Base-by-base conservation (phyloP, 2,113 vertebrate species). In the Cebidichthys violaceus region DNA sequence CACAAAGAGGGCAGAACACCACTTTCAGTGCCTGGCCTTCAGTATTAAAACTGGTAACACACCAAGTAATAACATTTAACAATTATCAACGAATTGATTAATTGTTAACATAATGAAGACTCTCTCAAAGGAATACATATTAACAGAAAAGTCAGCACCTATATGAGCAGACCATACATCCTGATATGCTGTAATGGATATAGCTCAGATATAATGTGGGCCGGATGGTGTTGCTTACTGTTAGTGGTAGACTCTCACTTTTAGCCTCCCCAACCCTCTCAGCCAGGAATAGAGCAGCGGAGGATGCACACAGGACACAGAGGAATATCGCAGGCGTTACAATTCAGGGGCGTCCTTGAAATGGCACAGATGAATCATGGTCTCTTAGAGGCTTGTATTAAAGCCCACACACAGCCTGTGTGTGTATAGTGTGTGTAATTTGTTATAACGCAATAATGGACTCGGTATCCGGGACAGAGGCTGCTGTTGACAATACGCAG, bases 371-470 rank as follows among this genome's bases (percentile, higher is more conserved):
- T 89, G 79, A 92, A 84, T 91, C 89, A 85, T 86, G 72, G 55
- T 79, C 60, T 88, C 79, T 70, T 8, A 43, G 69, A 79, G 41
- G 39, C 57, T 81, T 61, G 45, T 75, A 43, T 75, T 83, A 79
- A 87, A 86, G 88, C 90, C 82, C 89, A 92, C 90, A 88, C 83
- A 81, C 83, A 83, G 84, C 69, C 71, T 69, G 52, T 71, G 83
- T 75, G 80, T 71, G 35, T 70, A 82, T 33, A 45, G 71, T 37
- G 75, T 75, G 70, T 82, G 81, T 73, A 79, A 84, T 77, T 89
- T 79, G 68, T 71, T 69, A 86, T 93, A 90, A 92, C 85, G 87
- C 87, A 91, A 90, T 93, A 92, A 93, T 89, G 76, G 70, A 59
- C 83, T 75, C 73, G 11, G 90, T 85, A 89, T 94, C 92, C 85